Conservation (phyloP, 2,797 vertebrate genomes). For the Parauchenoglanis punctatus region DNA sequence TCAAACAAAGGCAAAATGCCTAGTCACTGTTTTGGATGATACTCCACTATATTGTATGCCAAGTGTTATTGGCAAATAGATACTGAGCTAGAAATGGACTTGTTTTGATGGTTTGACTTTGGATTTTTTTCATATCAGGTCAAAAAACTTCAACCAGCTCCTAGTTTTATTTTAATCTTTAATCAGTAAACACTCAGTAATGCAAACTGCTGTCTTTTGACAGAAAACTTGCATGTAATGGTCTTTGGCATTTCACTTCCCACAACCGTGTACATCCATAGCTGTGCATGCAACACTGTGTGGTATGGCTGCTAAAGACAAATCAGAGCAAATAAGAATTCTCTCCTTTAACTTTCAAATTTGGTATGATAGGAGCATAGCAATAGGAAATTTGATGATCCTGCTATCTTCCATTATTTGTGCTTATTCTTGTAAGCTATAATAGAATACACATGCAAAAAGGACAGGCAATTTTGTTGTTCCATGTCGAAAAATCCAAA, state of each 20-base stretch:
- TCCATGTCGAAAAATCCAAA: background rate
- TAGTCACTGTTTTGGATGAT: constrained; percentile 42
- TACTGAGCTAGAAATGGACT: constrained; percentile 32
- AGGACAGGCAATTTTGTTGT: background rate
- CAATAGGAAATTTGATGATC: constrained; percentile 12
- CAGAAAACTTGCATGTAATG: constrained; percentile 1
- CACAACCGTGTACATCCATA: background rate
- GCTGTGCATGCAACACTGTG: background rate
- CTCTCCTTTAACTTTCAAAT: background rate
- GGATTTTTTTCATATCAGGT: constrained; percentile 7
- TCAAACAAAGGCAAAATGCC: constrained; percentile 45
- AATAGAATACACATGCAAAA: background rate
- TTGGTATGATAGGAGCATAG: background rate
- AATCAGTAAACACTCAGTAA: background rate
- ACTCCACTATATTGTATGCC: constrained; percentile 16
- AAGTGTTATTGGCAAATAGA: constrained; percentile 30
- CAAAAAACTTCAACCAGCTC: constrained; percentile 2
- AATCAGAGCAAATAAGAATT: background rate
- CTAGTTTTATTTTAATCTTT: background rate
- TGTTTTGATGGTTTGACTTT: constrained; percentile 27
- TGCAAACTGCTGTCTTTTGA: background rate
- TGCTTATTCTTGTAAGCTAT: background rate
- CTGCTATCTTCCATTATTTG: constrained; percentile 14
- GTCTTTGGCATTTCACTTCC: background rate
- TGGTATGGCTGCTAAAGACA: background rate